Percentiles rank a stretch among this genome's conserved stretches.
phyloP scores from a whole-genome alignment of 2,888 invertebrate genomes.

The Eledona agricola region DNA sequence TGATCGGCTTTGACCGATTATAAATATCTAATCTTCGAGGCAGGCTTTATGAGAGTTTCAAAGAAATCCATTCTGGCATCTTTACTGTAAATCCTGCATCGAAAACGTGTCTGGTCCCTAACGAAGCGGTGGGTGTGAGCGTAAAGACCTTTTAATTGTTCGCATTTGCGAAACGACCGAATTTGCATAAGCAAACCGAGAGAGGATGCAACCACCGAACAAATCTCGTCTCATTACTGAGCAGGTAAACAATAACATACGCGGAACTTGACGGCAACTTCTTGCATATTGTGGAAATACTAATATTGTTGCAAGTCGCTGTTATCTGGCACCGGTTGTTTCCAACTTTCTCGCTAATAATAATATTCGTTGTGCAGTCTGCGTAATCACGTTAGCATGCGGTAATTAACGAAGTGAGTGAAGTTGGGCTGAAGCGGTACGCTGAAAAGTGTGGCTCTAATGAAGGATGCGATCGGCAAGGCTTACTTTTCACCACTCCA shows the following conservation, averaged over 20 bases:
- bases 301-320: slow-evolving; percentile 28
- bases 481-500: no score
- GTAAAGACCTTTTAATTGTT: slow-evolving; percentile 14
- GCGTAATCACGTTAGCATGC: slow-evolving; percentile 1
- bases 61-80: background rate
- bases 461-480: no score
- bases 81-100: background rate
- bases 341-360: slow-evolving; percentile 28
- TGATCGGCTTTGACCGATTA: slow-evolving; percentile 25
- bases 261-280: slow-evolving; percentile 27
- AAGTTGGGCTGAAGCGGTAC: no score
- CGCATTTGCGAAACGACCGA: slow-evolving; percentile 20
- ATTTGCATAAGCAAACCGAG: slow-evolving; percentile 27
- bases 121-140: slow-evolving; percentile 13
- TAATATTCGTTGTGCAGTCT: slow-evolving; percentile 22
- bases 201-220: slow-evolving; percentile 12
- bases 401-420: slow-evolving; percentile 16
- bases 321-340: slow-evolving; percentile 34
- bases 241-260: slow-evolving; percentile 33
- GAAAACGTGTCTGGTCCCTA: slow-evolving; percentile 1
- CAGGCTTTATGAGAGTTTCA: slow-evolving; percentile 7
- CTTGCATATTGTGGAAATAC: slow-evolving; percentile 34
- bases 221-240: slow-evolving; percentile 30
- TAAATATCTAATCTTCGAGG: slow-evolving; percentile 18
- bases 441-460: no score